phyloP scores from a whole-genome alignment of 2,797 vertebrate species.

The Salmo trutta region DNA sequence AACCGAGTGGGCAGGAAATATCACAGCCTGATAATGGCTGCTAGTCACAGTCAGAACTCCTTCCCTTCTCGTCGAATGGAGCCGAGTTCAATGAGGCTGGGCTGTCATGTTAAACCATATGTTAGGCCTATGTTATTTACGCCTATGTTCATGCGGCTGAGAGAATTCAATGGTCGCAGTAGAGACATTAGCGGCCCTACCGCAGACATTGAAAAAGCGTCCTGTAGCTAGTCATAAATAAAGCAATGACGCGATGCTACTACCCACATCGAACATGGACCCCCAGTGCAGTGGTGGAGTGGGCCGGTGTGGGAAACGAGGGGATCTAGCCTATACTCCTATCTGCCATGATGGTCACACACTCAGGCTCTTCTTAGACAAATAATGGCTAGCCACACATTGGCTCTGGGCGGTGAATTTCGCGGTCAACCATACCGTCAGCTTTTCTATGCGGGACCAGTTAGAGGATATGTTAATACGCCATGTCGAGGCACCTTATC shows the following conservation, averaged over 20 bases:
- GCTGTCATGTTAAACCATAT: conserved; percentile 7
- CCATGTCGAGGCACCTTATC: too few relatives aligned
- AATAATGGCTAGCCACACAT: neutral
- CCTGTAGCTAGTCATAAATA: neutral
- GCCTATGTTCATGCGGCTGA: neutral
- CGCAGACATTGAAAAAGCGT: neutral
- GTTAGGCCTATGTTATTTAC: neutral
- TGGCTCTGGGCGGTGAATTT: neutral
- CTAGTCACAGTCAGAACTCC: conserved; percentile 4
- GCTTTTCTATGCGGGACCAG: neutral
- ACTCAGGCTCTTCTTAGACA: neutral
- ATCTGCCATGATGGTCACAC: neutral
- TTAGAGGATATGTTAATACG: neutral
- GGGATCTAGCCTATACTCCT: neutral
- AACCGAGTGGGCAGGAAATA: conserved; percentile 22
- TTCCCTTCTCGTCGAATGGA: conserved; percentile 23
- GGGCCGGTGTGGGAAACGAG: neutral
- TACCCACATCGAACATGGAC: neutral
- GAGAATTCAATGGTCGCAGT: neutral
- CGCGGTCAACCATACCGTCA: neutral
- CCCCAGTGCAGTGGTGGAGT: neutral
- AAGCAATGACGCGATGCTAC: neutral
- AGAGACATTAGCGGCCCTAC: neutral
- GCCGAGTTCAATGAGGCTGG: neutral
- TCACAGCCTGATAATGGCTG: conserved; percentile 10